Conservation (phyloP, 2,797 vertebrate genomes). For the Leptoclinus maculatus region DNA sequence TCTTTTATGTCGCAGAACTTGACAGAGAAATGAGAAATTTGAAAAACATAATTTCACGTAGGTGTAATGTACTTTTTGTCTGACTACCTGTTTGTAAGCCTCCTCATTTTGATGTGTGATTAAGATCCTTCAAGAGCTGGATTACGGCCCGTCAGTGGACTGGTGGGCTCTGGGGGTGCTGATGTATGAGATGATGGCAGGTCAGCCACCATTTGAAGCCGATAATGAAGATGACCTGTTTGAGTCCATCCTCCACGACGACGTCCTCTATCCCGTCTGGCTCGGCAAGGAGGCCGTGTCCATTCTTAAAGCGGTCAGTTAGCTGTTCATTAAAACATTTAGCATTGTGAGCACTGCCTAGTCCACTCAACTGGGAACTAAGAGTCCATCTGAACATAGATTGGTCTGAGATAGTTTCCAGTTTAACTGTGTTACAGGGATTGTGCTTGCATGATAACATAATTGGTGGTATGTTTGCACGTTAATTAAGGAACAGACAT, state of each 20-base stretch:
- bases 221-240: conserved; percentile 98
- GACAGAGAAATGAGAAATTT: not conserved
- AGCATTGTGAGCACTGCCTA: not conserved
- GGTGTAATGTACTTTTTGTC: not conserved
- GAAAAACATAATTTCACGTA: not conserved
- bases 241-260: conserved; percentile 96
- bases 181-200: conserved; percentile 99
- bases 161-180: conserved; percentile 97
- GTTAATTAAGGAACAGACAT: too few species aligned
- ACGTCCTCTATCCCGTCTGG: conserved; percentile 96
- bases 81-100: not conserved
- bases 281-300: conserved; percentile 97
- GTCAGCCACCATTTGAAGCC: conserved; percentile 96
- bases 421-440: not conserved
- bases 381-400: not conserved
- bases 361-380: not conserved
- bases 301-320: conserved; percentile 94
- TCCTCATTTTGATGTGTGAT: not conserved
- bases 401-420: not conserved
- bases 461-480: too few species aligned
- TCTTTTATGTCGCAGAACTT: not conserved
- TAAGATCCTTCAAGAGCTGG: conserved; percentile 95
- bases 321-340: accelerated
- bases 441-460: too few species aligned
- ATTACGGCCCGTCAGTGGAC: conserved; percentile 95